These are phyloP conservation scores for Arctopsyche grandis DNA, from an alignment of 1,140 invertebrate species.

Conservation along the genomic window DNA sequence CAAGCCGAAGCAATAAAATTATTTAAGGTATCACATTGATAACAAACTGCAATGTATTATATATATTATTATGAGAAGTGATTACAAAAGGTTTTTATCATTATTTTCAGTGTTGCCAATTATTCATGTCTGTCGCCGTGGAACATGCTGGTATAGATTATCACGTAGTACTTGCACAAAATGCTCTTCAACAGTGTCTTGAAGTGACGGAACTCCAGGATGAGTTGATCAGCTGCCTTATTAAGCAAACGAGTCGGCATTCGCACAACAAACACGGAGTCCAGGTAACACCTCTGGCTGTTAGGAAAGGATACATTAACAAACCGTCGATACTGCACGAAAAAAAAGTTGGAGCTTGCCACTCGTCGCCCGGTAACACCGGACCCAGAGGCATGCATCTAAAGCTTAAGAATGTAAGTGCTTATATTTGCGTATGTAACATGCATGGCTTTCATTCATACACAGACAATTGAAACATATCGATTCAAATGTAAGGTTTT, in stretches of 20 bases:
- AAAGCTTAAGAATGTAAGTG: conserved; percentile 65
- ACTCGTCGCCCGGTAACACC: conserved; percentile 47
- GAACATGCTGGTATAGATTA: conserved; percentile 96
- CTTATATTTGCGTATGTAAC: conserved; percentile 46
- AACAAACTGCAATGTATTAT: background rate
- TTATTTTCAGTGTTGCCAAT: conserved; percentile 81
- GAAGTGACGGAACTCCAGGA: conserved; percentile 89
- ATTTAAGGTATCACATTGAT: conserved; percentile 83
- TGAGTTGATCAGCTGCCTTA: conserved; percentile 89
- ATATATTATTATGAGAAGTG: too few species aligned
- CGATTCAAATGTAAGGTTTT: background rate
- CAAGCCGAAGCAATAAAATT: conserved; percentile 93
- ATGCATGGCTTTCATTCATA: conserved; percentile 46
- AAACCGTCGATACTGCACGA: conserved; percentile 68
- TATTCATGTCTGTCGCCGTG: conserved; percentile 93
- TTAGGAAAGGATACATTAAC: conserved; percentile 63
- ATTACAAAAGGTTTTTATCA: too few species aligned
- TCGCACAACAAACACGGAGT: conserved; percentile 87
- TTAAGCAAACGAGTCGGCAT: conserved; percentile 92
- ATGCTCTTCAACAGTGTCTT: conserved; percentile 90
- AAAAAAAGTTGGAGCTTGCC: conserved; percentile 39
- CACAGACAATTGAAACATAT: conserved; percentile 28
- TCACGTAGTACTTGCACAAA: conserved; percentile 94
- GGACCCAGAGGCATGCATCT: conserved; percentile 54
- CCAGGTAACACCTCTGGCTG: conserved; percentile 79